Evolutionary conservation across 1,140 invertebrate species (phyloP).

Genomic region (Drosophila dunni): DNA sequence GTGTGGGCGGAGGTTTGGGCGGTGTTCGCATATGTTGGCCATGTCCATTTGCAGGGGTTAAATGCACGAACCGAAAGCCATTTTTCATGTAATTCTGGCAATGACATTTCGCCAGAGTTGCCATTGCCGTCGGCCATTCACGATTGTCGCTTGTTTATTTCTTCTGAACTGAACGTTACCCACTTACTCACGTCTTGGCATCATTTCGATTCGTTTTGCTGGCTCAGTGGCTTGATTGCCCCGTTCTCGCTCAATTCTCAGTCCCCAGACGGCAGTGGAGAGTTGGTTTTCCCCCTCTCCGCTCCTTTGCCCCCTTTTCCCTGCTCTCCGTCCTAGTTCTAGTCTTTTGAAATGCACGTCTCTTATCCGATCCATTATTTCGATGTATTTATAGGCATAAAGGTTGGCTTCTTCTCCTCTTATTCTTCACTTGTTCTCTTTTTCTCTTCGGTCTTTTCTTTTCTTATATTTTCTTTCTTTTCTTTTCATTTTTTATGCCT

Average conservation of each 20-base stretch:
- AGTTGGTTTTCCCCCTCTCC: neutral
- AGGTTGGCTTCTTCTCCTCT: constrained; percentile 38
- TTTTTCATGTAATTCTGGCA: constrained; percentile 42
- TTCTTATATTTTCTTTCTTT: constrained; percentile 31
- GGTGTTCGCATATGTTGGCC: constrained; percentile 41
- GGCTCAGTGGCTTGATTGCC: constrained; percentile 55
- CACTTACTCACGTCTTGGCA: constrained; percentile 46
- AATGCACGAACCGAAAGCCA: constrained; percentile 47
- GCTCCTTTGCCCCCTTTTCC: neutral
- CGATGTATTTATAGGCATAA: constrained; percentile 74
- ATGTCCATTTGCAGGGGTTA: constrained; percentile 47
- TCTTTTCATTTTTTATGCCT: constrained; percentile 58
- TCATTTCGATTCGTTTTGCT: constrained; percentile 46
- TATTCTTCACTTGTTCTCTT: neutral
- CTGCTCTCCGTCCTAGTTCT: constrained; percentile 20
- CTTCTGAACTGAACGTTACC: neutral
- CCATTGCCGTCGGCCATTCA: constrained; percentile 24
- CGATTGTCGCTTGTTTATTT: constrained; percentile 27
- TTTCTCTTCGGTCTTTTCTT: constrained; percentile 5
- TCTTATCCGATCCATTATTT: constrained; percentile 79
- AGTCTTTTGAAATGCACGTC: constrained; percentile 66
- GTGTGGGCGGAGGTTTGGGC: neutral
- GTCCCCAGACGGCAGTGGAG: neutral
- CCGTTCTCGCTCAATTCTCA: neutral
- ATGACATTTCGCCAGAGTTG: constrained; percentile 38